phyloP scores from a whole-genome alignment of 1,140 invertebrate species.

The Antheraea mylitta region DNA sequence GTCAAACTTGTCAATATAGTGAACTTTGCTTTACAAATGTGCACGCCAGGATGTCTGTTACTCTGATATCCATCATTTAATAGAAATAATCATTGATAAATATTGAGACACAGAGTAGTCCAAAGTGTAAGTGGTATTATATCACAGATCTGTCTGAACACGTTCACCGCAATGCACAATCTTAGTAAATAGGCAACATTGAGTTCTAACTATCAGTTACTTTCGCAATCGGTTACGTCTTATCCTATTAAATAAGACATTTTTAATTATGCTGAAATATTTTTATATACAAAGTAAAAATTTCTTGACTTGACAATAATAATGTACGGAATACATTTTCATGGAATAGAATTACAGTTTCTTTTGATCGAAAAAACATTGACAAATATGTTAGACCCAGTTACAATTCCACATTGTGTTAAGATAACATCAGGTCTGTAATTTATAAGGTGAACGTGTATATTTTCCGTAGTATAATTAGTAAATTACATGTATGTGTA shows the following conservation, averaged over 20 bases:
- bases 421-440: too few species aligned
- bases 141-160: background rate
- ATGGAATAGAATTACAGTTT: background rate
- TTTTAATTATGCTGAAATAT: background rate
- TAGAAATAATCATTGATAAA: background rate
- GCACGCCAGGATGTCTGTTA: too few species aligned
- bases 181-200: background rate
- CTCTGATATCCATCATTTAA: too few species aligned
- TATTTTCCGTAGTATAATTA: too few species aligned
- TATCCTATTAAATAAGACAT: background rate
- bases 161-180: background rate
- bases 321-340: too few species aligned
- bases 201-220: background rate
- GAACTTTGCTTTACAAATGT: too few species aligned
- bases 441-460: too few species aligned
- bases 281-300: background rate
- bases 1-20: too few species aligned
- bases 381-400: too few species aligned
- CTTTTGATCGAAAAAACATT: background rate
- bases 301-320: too few species aligned
- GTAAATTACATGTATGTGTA: too few species aligned
- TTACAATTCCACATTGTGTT: too few species aligned
- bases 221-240: constrained; percentile 3
- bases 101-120: background rate
- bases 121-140: background rate